A percentile compares a stretch with the other conserved stretches of the same genome.
Conservation (phyloP, 1,140 invertebrate genomes). For the Dolichoris vasculosae region DNA sequence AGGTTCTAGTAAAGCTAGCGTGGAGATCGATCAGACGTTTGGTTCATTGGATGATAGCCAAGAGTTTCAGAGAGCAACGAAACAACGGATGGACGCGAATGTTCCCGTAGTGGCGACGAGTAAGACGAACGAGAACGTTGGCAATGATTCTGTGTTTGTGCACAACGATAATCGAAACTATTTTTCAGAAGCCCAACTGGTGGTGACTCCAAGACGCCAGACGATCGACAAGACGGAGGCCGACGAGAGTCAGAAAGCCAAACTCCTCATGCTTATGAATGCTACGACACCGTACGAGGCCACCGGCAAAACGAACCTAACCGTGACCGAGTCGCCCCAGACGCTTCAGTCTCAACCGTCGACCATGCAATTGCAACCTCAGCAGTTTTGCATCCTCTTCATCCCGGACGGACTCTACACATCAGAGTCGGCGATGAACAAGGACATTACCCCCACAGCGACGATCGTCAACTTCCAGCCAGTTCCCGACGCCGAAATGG, state of each 20-base stretch:
- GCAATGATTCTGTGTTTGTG: background rate
- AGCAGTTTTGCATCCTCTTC: slow-evolving; percentile 50
- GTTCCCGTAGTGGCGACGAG: background rate
- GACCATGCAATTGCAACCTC: slow-evolving; percentile 14
- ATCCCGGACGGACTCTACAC: slow-evolving; percentile 35
- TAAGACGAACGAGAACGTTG: background rate
- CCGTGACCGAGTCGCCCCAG: background rate
- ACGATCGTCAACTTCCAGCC: slow-evolving; percentile 50
- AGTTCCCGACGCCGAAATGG: slow-evolving; percentile 42
- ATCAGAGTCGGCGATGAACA: slow-evolving; percentile 11
- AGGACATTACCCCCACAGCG: slow-evolving; percentile 36
- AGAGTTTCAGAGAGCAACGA: background rate
- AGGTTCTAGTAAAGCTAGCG: background rate
- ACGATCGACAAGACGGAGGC: slow-evolving; percentile 6
- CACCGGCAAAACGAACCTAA: background rate
- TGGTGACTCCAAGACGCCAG: slow-evolving; percentile 12
- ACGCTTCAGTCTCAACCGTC: background rate
- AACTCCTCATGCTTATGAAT: slow-evolving; percentile 41
- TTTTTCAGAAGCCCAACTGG: slow-evolving; percentile 26
- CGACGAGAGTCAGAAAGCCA: slow-evolving; percentile 30
- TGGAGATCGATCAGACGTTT: background rate
- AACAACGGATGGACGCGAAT: background rate
- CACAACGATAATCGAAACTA: slow-evolving; percentile 2
- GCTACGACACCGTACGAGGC: slow-evolving; percentile 21
- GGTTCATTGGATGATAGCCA: background rate